Conservation (phyloP, 2,797 vertebrate genomes). For the Atherinosoma microstoma region DNA sequence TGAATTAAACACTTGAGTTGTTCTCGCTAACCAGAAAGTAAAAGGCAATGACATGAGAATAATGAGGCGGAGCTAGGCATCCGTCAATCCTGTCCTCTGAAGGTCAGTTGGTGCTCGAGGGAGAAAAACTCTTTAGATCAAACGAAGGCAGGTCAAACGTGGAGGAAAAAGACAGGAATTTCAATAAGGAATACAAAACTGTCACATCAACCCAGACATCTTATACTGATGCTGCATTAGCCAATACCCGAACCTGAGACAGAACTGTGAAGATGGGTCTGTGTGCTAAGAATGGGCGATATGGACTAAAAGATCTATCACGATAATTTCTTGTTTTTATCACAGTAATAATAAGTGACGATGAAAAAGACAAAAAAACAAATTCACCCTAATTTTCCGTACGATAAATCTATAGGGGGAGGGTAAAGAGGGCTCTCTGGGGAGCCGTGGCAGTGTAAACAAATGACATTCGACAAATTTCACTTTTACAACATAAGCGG, state of each 20-base stretch:
- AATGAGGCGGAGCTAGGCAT: neutral
- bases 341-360: too few species aligned
- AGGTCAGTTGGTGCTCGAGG: neutral
- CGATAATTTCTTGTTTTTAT: too few species aligned
- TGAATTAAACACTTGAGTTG: slow-evolving; percentile 17
- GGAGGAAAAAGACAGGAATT: slow-evolving; percentile 10
- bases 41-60: slow-evolving; percentile 2
- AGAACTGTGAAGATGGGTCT: slow-evolving; percentile 1
- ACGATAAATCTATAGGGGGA: too few species aligned
- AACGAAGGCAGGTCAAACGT: slow-evolving; percentile 13
- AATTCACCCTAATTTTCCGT: too few species aligned
- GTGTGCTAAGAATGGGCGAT: neutral
- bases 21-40: slow-evolving; percentile 2
- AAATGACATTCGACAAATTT: too few species aligned
- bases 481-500: too few species aligned
- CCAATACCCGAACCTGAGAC: slow-evolving; percentile 21
- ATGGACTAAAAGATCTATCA: too few species aligned
- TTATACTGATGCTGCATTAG: slow-evolving; percentile 30
- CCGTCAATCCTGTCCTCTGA: neutral
- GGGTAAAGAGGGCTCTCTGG: too few species aligned
- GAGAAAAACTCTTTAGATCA: slow-evolving; percentile 5
- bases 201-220: slow-evolving; percentile 1
- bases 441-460: too few species aligned
- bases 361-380: too few species aligned
- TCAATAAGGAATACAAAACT: slow-evolving; percentile 28